Evolutionary conservation across 2,797 vertebrate species (phyloP), one percentile per base, ranked within the genome.

Genomic region (Pipistrellus pipistrellus): DNA sequence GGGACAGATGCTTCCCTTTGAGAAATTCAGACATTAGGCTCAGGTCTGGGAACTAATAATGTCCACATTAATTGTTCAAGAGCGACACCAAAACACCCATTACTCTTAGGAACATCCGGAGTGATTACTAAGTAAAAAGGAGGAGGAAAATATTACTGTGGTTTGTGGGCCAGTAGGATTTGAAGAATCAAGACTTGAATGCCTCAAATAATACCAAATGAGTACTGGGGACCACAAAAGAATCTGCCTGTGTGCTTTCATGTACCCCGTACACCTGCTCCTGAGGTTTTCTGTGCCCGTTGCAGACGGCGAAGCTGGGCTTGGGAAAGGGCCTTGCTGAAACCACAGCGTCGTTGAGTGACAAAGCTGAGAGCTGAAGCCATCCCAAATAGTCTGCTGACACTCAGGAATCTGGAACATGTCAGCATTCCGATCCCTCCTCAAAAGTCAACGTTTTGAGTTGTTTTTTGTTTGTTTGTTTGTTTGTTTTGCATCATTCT

Each of bases 11-110:
- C 38, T 66, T 12, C 59, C 38, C 41, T 78, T 91, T 71, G 51
- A 59, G 32, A 94, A 91, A 91, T 87, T 81, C 44, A 93, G 75
- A 59, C 13, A 44, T 51, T 27, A 62, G 27, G 27, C 53, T 85
- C 17, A 23, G 38, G 78, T 90, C 68, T 81, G 18, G 21, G 17
- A 57, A 21, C 46, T 18, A 44, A 66, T 0, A 80, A 23, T 9
- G 14, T 68, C 53, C 78, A 59, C 6, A 30, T 7, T 82, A 68
- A 85, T 38, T 55, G 25, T 46, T 85, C 6, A 75, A 92, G 62
- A 71, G 32, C 27, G 20, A 95, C 38, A 80, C 15, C 46, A 83
- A 95, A 83, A 85, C 72, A 85, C 4, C 11, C 20, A 53, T 64
- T 76, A 21, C 86, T 81, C 78, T 75, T 38, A 51, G 72, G 27